Evolutionary conservation across 64 coral and sea anemone genomes (phyloP).

Genomic region (Porites australiensis): DNA sequence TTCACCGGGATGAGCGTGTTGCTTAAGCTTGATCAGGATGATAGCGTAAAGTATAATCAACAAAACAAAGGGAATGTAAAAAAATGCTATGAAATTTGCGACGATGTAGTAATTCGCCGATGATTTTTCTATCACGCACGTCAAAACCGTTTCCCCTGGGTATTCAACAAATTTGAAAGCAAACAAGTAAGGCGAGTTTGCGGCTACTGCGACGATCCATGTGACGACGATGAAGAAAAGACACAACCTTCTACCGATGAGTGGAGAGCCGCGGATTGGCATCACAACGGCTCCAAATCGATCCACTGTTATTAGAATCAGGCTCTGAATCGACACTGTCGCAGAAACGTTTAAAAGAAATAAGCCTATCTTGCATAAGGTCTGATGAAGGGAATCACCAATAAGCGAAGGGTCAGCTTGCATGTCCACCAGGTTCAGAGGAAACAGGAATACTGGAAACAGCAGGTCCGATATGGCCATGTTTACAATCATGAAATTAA

Average conservation of each 20-base stretch:
- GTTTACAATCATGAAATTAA: neutral
- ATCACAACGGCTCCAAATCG: constrained; percentile 63
- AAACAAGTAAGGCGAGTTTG: neutral
- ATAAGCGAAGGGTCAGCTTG: neutral
- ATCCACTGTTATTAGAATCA: constrained; percentile 55
- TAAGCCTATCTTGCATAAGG: constrained; percentile 34
- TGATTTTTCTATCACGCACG: neutral
- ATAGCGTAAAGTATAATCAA: constrained; percentile 30
- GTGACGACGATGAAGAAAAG: constrained; percentile 17
- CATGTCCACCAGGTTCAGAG: neutral
- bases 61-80: neutral
- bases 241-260: neutral
- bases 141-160: neutral
- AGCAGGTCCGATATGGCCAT: constrained; percentile 1
- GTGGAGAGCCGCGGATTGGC: constrained; percentile 5
- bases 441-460: neutral
- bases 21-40: constrained; percentile 21
- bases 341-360: constrained; percentile 1
- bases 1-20: neutral
- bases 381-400: neutral
- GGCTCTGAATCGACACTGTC: constrained; percentile 55
- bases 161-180: constrained; percentile 13
- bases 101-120: neutral
- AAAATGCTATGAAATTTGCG: neutral
- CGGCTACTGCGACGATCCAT: constrained; percentile 48